Percentiles rank a stretch among this genome's conserved stretches.
These are phyloP conservation scores for Cryptotis parvus DNA, from an alignment of 2,113 vertebrate species.

Conservation along the genomic window DNA sequence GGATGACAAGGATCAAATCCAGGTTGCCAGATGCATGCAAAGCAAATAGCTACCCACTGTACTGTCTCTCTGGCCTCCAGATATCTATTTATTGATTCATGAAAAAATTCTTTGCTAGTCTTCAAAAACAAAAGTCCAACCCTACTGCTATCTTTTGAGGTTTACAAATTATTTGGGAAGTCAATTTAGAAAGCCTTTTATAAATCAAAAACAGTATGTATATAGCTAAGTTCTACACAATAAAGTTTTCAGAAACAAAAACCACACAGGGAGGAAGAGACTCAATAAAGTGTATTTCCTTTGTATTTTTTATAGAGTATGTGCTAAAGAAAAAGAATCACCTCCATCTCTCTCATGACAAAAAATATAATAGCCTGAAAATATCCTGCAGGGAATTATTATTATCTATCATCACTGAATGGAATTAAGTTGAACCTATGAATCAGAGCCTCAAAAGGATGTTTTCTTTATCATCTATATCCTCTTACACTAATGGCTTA, in stretches of 20 bases:
- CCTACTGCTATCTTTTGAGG: neutral
- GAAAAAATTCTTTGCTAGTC: neutral
- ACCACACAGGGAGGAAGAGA: neutral
- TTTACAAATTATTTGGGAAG: neutral
- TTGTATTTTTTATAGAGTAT: neutral
- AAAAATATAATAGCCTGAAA: neutral
- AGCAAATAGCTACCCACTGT: no score
- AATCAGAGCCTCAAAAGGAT: conserved; percentile 14
- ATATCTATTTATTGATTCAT: conserved; percentile 27
- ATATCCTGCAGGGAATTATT: neutral
- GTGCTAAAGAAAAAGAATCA: neutral
- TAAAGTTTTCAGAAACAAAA: conserved; percentile 38
- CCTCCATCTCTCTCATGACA: neutral
- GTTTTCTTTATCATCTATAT: neutral
- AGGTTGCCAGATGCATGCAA: no score
- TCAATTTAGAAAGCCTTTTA: neutral
- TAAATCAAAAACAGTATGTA: conserved; percentile 39
- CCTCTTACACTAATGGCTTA: neutral
- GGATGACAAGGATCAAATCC: no score
- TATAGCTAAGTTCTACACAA: neutral
- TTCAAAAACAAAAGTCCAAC: neutral
- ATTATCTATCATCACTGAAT: neutral
- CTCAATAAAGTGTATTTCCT: neutral
- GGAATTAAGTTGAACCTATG: neutral
- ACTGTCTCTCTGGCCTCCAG: no score